Evolutionary conservation across 1,140 invertebrate genomes (phyloP).

Genomic region (Leptoteleia sp.): DNA sequence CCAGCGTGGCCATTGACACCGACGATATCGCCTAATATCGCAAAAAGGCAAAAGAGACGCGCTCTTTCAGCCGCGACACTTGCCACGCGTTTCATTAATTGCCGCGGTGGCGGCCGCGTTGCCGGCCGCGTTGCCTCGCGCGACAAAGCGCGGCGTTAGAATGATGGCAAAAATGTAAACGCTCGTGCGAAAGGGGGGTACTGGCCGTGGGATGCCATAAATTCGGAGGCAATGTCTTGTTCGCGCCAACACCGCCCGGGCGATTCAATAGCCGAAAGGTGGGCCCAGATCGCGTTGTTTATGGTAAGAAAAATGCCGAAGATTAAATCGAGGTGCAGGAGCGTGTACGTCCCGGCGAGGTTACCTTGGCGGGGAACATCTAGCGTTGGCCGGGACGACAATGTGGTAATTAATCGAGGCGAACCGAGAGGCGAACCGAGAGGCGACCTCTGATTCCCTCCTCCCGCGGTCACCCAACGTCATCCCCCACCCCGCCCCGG

Average conservation of each 20-base stretch:
- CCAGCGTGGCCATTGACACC: slow-evolving; percentile 2
- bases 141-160: slow-evolving; percentile 11
- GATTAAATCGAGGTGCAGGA: slow-evolving; percentile 75
- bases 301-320: slow-evolving; percentile 69
- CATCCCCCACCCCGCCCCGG: slow-evolving; percentile 50
- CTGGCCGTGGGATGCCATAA: slow-evolving; percentile 24
- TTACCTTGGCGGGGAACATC: slow-evolving; percentile 75
- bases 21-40: slow-evolving; percentile 3
- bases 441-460: slow-evolving; percentile 73
- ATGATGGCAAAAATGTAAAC: slow-evolving; percentile 42
- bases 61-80: background rate
- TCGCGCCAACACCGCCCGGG: slow-evolving; percentile 54
- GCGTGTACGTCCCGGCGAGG: slow-evolving; percentile 67
- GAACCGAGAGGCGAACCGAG: no score
- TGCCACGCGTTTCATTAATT: slow-evolving; percentile 37
- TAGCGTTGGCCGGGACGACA: slow-evolving; percentile 77
- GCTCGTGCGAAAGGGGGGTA: slow-evolving; percentile 15
- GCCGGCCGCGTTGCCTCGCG: no score
- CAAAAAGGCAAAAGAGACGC: background rate
- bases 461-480: slow-evolving; percentile 48
- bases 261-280: slow-evolving; percentile 63
- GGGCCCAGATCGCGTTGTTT: slow-evolving; percentile 57
- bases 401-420: slow-evolving; percentile 82
- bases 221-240: slow-evolving; percentile 51
- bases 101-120: no score